phyloP scores from a whole-genome alignment of 2,113 vertebrate species.

The Noturus placidus region DNA sequence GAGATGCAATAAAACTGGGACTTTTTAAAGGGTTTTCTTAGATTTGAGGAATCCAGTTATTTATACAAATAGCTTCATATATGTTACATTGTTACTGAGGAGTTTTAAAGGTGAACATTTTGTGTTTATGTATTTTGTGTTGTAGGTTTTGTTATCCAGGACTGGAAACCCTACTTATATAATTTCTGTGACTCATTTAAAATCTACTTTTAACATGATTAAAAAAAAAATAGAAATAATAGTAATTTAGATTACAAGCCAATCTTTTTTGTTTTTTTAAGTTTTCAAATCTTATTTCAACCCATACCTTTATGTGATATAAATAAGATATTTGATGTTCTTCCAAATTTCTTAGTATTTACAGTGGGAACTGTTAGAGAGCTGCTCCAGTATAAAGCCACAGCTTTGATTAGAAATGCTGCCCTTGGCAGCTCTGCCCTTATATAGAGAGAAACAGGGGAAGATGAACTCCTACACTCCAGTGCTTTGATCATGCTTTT shows the following conservation, averaged over 20 bases:
- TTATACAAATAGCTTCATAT: neutral
- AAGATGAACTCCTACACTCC: conserved; percentile 21
- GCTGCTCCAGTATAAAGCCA: conserved; percentile 3
- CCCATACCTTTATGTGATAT: neutral
- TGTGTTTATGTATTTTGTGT: neutral
- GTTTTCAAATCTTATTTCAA: neutral
- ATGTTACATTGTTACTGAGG: neutral
- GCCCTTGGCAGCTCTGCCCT: neutral
- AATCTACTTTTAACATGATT: neutral
- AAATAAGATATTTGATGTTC: neutral
- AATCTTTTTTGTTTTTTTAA: neutral
- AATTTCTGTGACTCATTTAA: neutral
- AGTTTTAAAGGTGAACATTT: neutral
- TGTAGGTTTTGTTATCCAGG: neutral
- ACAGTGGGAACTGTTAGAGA: neutral
- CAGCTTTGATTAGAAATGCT: conserved; percentile 13
- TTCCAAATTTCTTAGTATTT: neutral
- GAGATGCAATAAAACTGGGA: neutral
- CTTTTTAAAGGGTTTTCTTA: neutral
- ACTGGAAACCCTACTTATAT: too few species aligned
- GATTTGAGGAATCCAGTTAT: neutral
- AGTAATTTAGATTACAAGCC: neutral
- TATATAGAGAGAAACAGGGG: neutral
- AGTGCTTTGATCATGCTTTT: neutral
- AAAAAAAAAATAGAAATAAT: neutral